Percentiles rank a stretch among this genome's conserved stretches.
Evolutionary conservation across 1,140 invertebrate genomes (phyloP).

Genomic region (Chymomyza costata): DNA sequence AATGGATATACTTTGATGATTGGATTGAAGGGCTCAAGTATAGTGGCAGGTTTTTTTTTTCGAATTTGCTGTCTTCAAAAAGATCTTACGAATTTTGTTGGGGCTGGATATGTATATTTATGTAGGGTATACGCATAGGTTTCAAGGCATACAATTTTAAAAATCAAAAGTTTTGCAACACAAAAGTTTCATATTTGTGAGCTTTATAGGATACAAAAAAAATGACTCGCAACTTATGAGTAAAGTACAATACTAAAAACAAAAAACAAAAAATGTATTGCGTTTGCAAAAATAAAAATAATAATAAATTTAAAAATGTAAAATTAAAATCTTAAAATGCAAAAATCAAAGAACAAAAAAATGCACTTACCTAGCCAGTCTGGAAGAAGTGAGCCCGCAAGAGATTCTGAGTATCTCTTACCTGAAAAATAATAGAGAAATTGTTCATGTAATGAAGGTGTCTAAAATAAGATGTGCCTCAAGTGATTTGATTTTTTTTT

Average conservation of each 20-base stretch:
- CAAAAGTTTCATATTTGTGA: slow-evolving; percentile 15
- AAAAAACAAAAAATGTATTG: slow-evolving; percentile 39
- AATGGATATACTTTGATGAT: no score
- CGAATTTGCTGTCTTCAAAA: no score
- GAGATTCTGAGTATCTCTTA: slow-evolving; percentile 76
- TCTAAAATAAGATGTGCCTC: slow-evolving; percentile 20
- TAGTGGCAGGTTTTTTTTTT: slow-evolving; percentile 9
- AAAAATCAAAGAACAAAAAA: slow-evolving; percentile 50
- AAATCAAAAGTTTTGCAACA: background rate
- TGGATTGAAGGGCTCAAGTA: slow-evolving; percentile 23
- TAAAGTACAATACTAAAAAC: slow-evolving; percentile 27
- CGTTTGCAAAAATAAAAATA: slow-evolving; percentile 47
- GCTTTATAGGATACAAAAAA: slow-evolving; percentile 37
- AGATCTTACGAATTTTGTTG: no score
- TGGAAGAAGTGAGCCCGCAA: slow-evolving; percentile 75
- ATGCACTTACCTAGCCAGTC: slow-evolving; percentile 75
- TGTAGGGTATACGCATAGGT: no score
- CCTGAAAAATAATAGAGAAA: slow-evolving; percentile 60
- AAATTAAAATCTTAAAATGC: slow-evolving; percentile 62
- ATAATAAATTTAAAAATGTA: slow-evolving; percentile 40
- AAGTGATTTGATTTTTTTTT: slow-evolving; percentile 18
- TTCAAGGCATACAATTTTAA: no score
- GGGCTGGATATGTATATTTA: slow-evolving; percentile 2
- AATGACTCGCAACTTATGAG: slow-evolving; percentile 48
- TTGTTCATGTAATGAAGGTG: slow-evolving; percentile 17